These are phyloP conservation scores for Notarius lentiginosus DNA, from an alignment of 2,113 vertebrate genomes.

Conservation along the genomic window DNA sequence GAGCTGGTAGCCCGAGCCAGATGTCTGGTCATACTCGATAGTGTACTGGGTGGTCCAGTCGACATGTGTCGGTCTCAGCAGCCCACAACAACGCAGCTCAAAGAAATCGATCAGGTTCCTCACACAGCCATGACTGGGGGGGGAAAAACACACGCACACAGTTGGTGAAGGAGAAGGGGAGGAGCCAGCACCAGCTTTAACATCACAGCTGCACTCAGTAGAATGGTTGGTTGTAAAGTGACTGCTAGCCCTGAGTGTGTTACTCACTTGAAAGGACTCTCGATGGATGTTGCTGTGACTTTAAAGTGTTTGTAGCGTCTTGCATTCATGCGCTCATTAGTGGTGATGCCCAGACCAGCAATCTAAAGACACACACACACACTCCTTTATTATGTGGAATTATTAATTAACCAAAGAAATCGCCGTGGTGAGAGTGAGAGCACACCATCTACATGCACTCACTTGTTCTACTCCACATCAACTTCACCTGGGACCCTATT, in stretches of 20 bases:
- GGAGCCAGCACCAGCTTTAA: neutral
- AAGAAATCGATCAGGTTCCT: constrained; percentile 99
- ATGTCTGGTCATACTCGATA: constrained; percentile 97
- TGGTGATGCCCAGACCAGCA: constrained; percentile 95
- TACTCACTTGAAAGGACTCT: constrained; percentile 98
- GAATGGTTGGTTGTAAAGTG: neutral
- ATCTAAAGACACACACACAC: constrained; percentile 73
- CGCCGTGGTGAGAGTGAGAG: neutral
- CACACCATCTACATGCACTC: neutral
- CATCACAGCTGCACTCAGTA: neutral
- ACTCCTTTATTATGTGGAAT: neutral
- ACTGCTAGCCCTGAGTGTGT: no score
- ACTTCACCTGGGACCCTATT: neutral
- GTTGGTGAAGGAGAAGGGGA: neutral
- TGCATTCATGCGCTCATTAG: constrained; percentile 99
- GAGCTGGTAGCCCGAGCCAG: constrained; percentile 96
- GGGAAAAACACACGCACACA: constrained; percentile 30
- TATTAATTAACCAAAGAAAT: neutral
- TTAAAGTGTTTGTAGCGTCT: constrained; percentile 99
- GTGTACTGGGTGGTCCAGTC: constrained; percentile 99
- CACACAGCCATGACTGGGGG: constrained; percentile 89
- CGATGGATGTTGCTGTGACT: constrained; percentile 98
- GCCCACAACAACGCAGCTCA: constrained; percentile 97
- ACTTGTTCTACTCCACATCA: neutral
- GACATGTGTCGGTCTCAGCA: constrained; percentile 90